Base-by-base conservation (phyloP, 2,113 vertebrate species). In the Accipiter virgatus region DNA sequence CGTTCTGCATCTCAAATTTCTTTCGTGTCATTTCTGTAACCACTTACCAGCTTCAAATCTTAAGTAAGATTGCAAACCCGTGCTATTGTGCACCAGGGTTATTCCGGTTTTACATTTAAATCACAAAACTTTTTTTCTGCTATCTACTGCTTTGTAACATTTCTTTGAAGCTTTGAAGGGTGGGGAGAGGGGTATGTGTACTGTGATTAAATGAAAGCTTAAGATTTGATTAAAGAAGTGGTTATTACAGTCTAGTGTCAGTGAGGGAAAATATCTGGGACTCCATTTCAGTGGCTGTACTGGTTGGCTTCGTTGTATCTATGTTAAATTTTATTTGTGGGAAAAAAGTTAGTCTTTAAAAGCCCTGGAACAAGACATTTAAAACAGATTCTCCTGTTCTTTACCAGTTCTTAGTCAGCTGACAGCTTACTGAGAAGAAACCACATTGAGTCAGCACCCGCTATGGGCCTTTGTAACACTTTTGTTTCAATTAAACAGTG, bases 371-470 rank as follows among this genome's bases (percentile, higher is more conserved):
- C 27, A 67, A 77, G 63, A 47, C 7, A 58, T 73, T 89, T 83
- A 27, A 91, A 93, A 77, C 38, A 74, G 27, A n/a, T 79, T 89
- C 9, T 81, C 31, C 32, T 55, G 32, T 67, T 91, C 61, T 75
- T 13, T 63, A 59, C 13, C 32, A 47, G 14, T 83, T 87, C 47
- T 81, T 88, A 80, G 34, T 81, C 62, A 55, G 32, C 27, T 85
- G 84, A 58, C 22, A 45, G 10, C 26, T 62, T 13, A 42, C 22
- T 79, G 55, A 74, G 42, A 48, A 67, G 50, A 67, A 94, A 71
- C 4, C 0, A 0, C 32, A 29, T 42, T 75, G n/a, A 73, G n/a
- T 82, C 52, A 72, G 31, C n/a, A 81, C 3, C 15, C 0, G 0
- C 31, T 70, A 45, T 5, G 2, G 13, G 61, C 6, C 32, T 81